A percentile compares a stretch with the other conserved stretches of the same genome.
Conservation (phyloP, 2,113 vertebrate species). For the Laticauda colubrina region DNA sequence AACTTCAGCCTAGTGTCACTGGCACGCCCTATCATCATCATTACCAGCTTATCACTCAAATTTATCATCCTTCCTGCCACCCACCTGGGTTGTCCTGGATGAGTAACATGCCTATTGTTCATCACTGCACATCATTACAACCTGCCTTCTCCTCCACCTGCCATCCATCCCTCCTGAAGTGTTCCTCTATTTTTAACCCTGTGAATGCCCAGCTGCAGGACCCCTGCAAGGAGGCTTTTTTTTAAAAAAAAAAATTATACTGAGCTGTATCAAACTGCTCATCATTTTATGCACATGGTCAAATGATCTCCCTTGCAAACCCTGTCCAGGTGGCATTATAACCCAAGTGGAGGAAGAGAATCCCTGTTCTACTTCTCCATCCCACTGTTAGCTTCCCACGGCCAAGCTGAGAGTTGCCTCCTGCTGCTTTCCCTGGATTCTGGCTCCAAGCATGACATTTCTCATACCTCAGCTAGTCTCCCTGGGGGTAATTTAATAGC, state of each 20-base stretch:
- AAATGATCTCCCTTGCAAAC: background rate
- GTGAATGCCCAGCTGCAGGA: background rate
- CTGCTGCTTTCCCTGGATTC: background rate
- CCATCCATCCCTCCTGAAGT: background rate
- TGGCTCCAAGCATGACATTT: background rate
- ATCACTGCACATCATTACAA: background rate
- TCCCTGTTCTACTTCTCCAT: background rate
- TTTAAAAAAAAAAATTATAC: background rate
- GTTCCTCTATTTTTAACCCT: background rate
- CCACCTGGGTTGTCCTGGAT: background rate
- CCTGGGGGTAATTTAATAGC: conserved; percentile 35
- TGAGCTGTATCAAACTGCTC: background rate
- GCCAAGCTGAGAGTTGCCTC: background rate
- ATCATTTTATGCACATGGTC: background rate
- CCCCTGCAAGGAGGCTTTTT: background rate
- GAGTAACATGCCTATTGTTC: background rate
- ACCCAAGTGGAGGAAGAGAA: background rate
- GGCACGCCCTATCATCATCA: background rate
- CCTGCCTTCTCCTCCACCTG: background rate
- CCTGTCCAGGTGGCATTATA: background rate
- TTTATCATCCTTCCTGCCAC: no score
- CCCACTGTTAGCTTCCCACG: background rate
- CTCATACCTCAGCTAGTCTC: conserved; percentile 22
- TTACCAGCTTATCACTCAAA: background rate
- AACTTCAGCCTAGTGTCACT: background rate